Base-by-base conservation (phyloP, 2,797 vertebrate species). In the Brachymystax lenok region DNA sequence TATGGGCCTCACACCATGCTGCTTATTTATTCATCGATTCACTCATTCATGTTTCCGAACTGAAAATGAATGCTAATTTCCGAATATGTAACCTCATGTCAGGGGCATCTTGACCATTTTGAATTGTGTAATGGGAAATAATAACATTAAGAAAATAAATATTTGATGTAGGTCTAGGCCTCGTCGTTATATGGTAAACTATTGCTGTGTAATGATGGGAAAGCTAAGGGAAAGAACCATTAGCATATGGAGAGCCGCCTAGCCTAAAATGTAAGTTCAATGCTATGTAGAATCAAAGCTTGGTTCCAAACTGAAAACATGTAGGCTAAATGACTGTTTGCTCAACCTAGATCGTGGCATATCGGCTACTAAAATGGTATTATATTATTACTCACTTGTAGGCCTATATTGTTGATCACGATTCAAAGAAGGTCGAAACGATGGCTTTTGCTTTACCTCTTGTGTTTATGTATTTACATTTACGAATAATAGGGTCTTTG, bases 1-100 rank as follows among this genome's bases (percentile, higher is more conserved):
- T 79, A 68, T 84, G 86, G 61, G 73, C 80, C 74, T 80, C 79
- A 79, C 84, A 85, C 81, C 84, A 82, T 83, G 78, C 74, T 83
- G 64, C 79, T 83, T 83, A 82, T 77, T 83, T 80, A 86, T 87
- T 76, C 81, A 71, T 74, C 71, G 81, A 79, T 74, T 84, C 80
- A 76, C 71, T 79, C 67, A 78, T 70, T 77, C 79, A 51, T 21
- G 73, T 78, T 84, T 77, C 84, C 66, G 77, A 30, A 77, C 80
- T 69, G 75, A 68, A 77, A 79, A 59, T 69, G 64, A 75, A 46
- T 71, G 67, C 61, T 70, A 74, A 80, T 82, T 28, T 81, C 68
- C 14, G 35, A 61, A 70, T 54, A 54, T 27, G 66, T 61, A 33
- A 50, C 46, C 40, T 50, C 21, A 27, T 71, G 69, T 51, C 4